A percentile compares a stretch with the other conserved stretches of the same genome.
These are phyloP conservation scores for Eulemur macaco DNA, from an alignment of 2,113 vertebrate species.

Conservation along the genomic window DNA sequence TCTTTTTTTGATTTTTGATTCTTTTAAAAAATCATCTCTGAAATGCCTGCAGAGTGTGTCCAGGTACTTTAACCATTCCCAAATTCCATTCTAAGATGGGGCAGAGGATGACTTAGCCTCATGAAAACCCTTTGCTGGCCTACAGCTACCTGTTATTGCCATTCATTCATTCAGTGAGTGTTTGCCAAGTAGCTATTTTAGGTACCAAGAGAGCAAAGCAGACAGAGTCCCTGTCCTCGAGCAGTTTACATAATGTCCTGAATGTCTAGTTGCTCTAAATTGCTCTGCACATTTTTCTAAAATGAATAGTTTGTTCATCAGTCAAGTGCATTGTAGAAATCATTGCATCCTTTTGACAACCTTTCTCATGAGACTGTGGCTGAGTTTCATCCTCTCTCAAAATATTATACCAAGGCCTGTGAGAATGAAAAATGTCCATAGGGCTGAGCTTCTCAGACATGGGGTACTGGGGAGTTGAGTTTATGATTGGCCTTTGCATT, in stretches of 20 bases:
- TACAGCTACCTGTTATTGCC: neutral
- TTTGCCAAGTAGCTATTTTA: neutral
- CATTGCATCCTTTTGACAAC: neutral
- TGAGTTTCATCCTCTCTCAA: conserved; percentile 25
- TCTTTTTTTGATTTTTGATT: neutral
- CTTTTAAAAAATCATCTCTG: neutral
- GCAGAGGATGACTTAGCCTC: neutral
- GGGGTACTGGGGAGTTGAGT: neutral
- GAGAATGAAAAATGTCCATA: neutral
- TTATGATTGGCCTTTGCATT: neutral
- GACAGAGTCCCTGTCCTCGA: neutral
- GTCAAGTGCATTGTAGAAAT: neutral
- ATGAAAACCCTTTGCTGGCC: neutral
- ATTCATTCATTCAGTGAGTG: neutral
- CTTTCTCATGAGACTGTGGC: neutral
- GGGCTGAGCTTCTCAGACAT: neutral
- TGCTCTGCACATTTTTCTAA: conserved; percentile 2
- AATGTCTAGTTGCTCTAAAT: neutral
- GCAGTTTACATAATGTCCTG: neutral
- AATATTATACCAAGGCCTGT: neutral
- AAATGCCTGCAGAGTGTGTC: neutral
- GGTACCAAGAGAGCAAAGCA: neutral
- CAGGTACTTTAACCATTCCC: neutral
- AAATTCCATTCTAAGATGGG: neutral
- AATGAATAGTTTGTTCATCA: neutral